Base-by-base conservation (phyloP, 2,888 invertebrate genomes). In the Diloba caeruleocephala region DNA sequence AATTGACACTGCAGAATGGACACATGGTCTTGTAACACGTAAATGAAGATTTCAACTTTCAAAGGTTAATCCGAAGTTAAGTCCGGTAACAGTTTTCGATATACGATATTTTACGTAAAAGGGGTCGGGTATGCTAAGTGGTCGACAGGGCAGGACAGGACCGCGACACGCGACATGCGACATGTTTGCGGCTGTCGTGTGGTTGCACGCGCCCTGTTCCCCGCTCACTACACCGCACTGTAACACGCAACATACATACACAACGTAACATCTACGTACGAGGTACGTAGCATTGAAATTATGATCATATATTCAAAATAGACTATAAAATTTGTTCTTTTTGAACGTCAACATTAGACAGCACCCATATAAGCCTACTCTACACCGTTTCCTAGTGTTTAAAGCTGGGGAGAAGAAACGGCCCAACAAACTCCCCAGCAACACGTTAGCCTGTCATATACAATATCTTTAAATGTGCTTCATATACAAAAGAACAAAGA, bases 151-250 rank as follows among this genome's bases (percentile, higher is more conserved):
- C 48, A 62, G 64, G 70, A 70, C 65, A 57, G 50, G 53, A 63
- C 63, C 63, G 60, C 66, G 74, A 66, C 61, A 66, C 32, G 51
- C 59, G 66, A 71, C 71, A 68, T 58, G 71, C 63, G 63, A 78
- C 81, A 69, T 76, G 82, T 80, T 74, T 79, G 82, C 68, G 79
- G 79, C 67, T 52, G 64, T 48, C 51, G 64, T 61, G 73, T 57
- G 77, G 78, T 74, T 61, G 56, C 64, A 60, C 61, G 61, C 71
- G 66, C 61, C 57, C 55, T 57, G 57, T 69, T 55, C 34, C 33
- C 50, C 49, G 23, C 51, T 54, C 46, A 46, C 56, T 64, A 54
- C 42, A 42, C 37, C 28, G 19, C 13, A 23, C 12, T 48, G 34
- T 48, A 60, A 38, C 42, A 54, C 45, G 52, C 39, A 42, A n/a